phyloP scores from a whole-genome alignment of 2,888 invertebrate species.

The Phalangium opilio region DNA sequence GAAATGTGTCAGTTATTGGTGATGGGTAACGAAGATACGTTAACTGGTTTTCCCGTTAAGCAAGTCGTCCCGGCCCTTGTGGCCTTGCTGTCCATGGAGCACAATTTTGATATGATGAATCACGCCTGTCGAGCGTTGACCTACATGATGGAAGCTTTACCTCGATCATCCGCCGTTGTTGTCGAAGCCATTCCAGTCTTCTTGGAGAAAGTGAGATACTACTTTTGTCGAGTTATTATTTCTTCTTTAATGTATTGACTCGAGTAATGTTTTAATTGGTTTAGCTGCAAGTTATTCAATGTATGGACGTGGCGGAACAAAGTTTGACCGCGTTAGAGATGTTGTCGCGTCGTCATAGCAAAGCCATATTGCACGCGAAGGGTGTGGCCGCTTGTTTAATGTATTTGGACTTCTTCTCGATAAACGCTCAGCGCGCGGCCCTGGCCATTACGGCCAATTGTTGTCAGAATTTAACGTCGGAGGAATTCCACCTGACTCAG shows the following conservation, averaged over 20 bases:
- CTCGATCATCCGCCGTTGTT: constrained; percentile 86
- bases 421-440: constrained; percentile 91
- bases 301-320: constrained; percentile 99
- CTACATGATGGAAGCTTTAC: constrained; percentile 97
- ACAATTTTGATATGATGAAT: constrained; percentile 99
- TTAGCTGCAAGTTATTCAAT: constrained; percentile 80
- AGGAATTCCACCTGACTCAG: constrained; percentile 84
- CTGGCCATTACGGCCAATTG: constrained; percentile 94
- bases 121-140: constrained; percentile 95
- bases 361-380: constrained; percentile 87
- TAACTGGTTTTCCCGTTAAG: constrained; percentile 95
- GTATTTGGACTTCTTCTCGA: constrained; percentile 96
- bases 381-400: constrained; percentile 92
- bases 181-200: constrained; percentile 95
- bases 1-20: constrained; percentile 98
- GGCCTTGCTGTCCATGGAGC: constrained; percentile 81
- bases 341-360: constrained; percentile 88
- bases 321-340: constrained; percentile 93
- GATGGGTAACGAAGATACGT: constrained; percentile 97
- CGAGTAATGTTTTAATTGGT: background rate
- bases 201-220: constrained; percentile 51
- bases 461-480: constrained; percentile 79
- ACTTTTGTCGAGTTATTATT: no score
- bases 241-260: background rate
- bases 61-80: constrained; percentile 93